Percentiles rank a stretch among this genome's conserved stretches.
phyloP scores from a whole-genome alignment of 2,113 vertebrate species.

The Gymnocephalus cernua region DNA sequence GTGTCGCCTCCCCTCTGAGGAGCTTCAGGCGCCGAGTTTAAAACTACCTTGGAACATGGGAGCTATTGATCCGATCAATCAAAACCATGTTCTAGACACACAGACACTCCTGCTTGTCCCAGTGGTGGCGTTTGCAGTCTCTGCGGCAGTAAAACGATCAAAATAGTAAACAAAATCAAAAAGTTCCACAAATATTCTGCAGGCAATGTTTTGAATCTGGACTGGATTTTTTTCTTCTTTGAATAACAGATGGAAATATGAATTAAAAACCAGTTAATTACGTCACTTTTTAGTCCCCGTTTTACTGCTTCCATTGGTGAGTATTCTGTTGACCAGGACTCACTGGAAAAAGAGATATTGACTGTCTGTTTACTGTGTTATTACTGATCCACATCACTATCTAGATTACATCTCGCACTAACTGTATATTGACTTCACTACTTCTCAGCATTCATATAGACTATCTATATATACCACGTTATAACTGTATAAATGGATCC shows the following conservation, averaged over 20 bases:
- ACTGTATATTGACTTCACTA: too few species aligned
- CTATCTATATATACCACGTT: too few species aligned
- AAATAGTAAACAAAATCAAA: neutral
- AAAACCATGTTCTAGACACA: slow-evolving; percentile 22
- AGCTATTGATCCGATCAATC: slow-evolving; percentile 72
- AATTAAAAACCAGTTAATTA: too few species aligned
- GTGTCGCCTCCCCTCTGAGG: slow-evolving; percentile 25
- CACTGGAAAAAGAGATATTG: too few species aligned
- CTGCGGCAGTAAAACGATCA: neutral
- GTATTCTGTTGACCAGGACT: too few species aligned
- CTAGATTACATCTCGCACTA: too few species aligned
- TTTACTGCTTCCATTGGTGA: neutral
- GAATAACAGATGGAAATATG: too few species aligned
- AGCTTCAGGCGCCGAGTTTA: slow-evolving; percentile 22
- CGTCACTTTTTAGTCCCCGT: neutral
- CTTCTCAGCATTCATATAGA: too few species aligned
- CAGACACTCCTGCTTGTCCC: slow-evolving; percentile 20
- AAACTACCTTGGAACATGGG: slow-evolving; percentile 56
- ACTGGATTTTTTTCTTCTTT: neutral
- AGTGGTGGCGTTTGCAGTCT: neutral
- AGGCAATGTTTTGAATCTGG: neutral
- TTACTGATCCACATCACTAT: too few species aligned
- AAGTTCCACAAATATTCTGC: neutral
- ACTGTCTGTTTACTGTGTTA: too few species aligned
- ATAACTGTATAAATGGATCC: too few species aligned